A percentile compares a stretch with the other conserved stretches of the same genome.
Evolutionary conservation across 2,113 vertebrate genomes (phyloP).

Genomic region (Crotophaga sulcirostris): DNA sequence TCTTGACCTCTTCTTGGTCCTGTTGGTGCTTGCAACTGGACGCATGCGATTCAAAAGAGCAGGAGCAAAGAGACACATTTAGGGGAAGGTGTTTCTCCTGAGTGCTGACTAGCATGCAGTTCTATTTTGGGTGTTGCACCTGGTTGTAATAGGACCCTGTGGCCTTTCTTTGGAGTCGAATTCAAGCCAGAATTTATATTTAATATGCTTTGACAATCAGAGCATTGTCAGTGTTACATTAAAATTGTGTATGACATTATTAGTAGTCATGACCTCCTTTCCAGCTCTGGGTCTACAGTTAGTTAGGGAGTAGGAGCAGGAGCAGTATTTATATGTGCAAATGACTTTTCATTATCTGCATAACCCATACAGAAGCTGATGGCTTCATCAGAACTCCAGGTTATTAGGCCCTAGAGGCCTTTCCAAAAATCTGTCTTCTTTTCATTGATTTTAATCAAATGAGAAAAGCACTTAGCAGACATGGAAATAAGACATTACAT

Average conservation of each 20-base stretch:
- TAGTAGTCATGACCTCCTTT: background rate
- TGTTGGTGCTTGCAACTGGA: background rate
- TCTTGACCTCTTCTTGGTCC: background rate
- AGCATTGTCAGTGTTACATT: background rate
- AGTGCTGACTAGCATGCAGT: background rate
- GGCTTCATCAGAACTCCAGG: background rate
- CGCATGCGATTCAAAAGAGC: background rate
- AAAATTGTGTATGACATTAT: background rate
- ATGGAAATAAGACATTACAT: background rate
- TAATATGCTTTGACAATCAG: background rate
- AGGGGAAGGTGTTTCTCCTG: background rate
- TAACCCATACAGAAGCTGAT: background rate
- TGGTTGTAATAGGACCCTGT: background rate
- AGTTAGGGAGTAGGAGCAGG: background rate
- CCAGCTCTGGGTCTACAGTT: background rate
- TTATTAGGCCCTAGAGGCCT: background rate
- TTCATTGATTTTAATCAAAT: background rate
- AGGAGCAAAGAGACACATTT: background rate
- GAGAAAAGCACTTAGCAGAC: background rate
- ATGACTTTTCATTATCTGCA: background rate
- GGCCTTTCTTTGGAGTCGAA: background rate
- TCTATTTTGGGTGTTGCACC: background rate
- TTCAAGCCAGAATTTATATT: background rate
- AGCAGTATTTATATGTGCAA: background rate
- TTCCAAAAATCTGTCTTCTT: background rate